phyloP scores from a whole-genome alignment of 2,113 vertebrate genomes.

The Nycticryphes semicollaris region DNA sequence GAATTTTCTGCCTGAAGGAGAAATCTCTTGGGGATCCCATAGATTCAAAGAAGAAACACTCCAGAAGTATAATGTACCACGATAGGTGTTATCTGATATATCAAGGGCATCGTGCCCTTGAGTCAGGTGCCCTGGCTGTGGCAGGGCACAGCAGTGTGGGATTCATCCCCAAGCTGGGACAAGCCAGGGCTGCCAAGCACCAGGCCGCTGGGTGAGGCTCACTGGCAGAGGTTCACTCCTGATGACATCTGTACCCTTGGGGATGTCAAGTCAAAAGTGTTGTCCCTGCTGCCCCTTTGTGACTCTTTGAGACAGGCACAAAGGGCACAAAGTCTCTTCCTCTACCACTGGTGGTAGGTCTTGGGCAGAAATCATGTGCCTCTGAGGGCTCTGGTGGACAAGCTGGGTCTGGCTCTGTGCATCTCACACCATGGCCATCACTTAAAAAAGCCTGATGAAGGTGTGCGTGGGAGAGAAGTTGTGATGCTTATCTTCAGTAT shows the following conservation, averaged over 20 bases:
- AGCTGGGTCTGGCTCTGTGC: background rate
- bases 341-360: background rate
- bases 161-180: background rate
- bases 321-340: background rate
- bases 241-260: no score
- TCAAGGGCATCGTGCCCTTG: accelerated
- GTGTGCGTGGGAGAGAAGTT: background rate
- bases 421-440: accelerated
- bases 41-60: background rate
- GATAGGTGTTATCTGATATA: background rate
- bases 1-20: background rate
- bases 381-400: background rate
- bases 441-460: background rate
- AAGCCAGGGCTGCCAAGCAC: background rate
- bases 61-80: background rate
- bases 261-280: background rate
- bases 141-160: accelerated
- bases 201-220: background rate
- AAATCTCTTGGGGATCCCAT: background rate
- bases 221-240: background rate
- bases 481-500: background rate
- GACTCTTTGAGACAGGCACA: background rate
- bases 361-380: background rate
- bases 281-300: background rate
- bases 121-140: background rate